phyloP scores from a whole-genome alignment of 2,113 vertebrate genomes.

The Strix aluco region DNA sequence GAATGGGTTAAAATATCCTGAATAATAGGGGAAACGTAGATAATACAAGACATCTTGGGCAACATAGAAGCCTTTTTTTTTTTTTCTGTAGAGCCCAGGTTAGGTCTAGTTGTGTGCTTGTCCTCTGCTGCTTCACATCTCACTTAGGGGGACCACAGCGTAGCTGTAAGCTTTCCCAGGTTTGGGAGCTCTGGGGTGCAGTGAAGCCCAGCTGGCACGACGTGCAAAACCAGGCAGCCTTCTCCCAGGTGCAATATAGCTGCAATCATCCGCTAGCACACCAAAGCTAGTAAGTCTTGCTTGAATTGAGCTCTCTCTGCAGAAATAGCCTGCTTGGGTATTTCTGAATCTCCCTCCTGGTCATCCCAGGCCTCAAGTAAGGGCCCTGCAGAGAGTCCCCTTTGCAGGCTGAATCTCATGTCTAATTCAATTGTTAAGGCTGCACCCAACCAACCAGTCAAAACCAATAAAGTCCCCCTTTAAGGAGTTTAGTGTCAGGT shows the following conservation, averaged over 20 bases:
- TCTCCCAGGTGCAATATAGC: background rate
- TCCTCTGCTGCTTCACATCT: background rate
- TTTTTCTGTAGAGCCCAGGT: background rate
- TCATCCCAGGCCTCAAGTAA: background rate
- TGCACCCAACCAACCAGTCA: background rate
- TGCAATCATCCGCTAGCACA: background rate
- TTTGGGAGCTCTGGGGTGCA: background rate
- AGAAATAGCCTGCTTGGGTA: background rate
- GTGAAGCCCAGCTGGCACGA: accelerated
- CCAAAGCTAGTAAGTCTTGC: background rate
- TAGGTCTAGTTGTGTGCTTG: background rate
- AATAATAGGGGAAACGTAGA: background rate
- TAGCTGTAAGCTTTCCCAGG: background rate
- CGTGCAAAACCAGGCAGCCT: background rate
- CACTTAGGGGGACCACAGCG: background rate
- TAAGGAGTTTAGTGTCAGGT: background rate
- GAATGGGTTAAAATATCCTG: background rate
- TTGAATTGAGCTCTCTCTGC: background rate
- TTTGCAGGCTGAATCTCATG: background rate
- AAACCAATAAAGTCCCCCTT: background rate
- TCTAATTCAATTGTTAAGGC: background rate
- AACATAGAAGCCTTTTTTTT: background rate
- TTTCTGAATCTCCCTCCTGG: background rate
- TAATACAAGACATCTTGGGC: background rate
- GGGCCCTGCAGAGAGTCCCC: background rate